These are phyloP conservation scores for Melanostoma scalare DNA, from an alignment of 2,888 invertebrate species.

Conservation along the genomic window DNA sequence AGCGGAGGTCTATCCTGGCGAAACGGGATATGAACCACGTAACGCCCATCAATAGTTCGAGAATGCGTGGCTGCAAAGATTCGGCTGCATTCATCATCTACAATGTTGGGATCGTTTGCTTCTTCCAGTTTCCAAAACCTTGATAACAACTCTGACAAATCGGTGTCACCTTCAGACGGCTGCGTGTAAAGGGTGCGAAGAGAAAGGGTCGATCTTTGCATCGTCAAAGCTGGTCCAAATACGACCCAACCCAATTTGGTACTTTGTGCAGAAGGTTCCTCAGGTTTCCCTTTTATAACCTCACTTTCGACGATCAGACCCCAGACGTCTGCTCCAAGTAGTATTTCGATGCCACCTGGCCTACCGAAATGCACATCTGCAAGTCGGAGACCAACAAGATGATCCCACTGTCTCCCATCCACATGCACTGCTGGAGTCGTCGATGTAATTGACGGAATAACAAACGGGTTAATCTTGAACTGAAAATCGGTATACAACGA, in stretches of 20 bases:
- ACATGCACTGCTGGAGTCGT: conserved; percentile 24
- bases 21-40: conserved; percentile 34
- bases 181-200: background rate
- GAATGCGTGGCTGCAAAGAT: conserved; percentile 7
- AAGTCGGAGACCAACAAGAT: conserved; percentile 11
- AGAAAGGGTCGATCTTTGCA: background rate
- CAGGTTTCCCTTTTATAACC: conserved; percentile 21
- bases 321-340: conserved; percentile 23
- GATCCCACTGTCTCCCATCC: conserved; percentile 13
- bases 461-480: background rate
- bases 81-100: conserved; percentile 11
- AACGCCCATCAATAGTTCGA: conserved; percentile 11
- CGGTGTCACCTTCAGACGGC: conserved; percentile 2
- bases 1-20: conserved; percentile 1
- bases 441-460: background rate
- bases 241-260: conserved; percentile 36
- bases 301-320: conserved; percentile 22
- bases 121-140: conserved; percentile 40
- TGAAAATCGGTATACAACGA: background rate
- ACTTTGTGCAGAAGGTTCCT: conserved; percentile 33
- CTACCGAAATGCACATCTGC: background rate
- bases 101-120: background rate
- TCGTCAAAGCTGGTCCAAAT: conserved; percentile 28
- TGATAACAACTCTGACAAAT: conserved; percentile 37
- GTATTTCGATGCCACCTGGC: conserved; percentile 5